Percentiles rank a stretch among this genome's conserved stretches.
phyloP scores from a whole-genome alignment of 2,113 vertebrate genomes.

The Corvus hawaiiensis region DNA sequence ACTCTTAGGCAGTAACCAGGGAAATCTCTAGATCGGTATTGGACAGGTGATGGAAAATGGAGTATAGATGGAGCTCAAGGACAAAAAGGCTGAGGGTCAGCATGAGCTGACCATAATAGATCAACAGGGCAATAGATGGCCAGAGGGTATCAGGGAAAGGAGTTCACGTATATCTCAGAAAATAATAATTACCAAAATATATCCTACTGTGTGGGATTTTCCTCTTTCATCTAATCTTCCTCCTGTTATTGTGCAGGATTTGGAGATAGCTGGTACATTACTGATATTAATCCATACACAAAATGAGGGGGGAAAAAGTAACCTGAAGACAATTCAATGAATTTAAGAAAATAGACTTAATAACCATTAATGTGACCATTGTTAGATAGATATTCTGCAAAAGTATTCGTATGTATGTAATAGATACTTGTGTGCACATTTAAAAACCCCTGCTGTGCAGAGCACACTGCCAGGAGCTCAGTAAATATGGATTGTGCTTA shows the following conservation, averaged over 20 bases:
- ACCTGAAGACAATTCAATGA: background rate
- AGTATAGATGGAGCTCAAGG: background rate
- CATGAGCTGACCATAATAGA: background rate
- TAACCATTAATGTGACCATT: background rate
- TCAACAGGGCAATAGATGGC: background rate
- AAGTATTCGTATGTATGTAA: background rate
- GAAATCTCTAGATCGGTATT: background rate
- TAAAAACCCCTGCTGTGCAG: background rate
- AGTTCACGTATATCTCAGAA: background rate
- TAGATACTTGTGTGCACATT: background rate
- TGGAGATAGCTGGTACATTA: background rate
- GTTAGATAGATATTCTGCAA: background rate
- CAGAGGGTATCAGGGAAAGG: background rate
- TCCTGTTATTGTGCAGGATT: background rate
- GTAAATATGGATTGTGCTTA: background rate
- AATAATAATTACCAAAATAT: background rate
- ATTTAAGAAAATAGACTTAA: background rate
- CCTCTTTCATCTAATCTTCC: background rate
- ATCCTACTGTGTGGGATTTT: background rate
- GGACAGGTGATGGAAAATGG: background rate
- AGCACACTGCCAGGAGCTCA: background rate
- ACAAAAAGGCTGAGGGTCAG: background rate
- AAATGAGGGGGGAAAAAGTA: background rate
- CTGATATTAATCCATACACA: background rate
- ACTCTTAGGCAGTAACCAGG: background rate